These are phyloP conservation scores for Gephyroberyx darwinii DNA, from an alignment of 2,797 vertebrate genomes.

Conservation along the genomic window DNA sequence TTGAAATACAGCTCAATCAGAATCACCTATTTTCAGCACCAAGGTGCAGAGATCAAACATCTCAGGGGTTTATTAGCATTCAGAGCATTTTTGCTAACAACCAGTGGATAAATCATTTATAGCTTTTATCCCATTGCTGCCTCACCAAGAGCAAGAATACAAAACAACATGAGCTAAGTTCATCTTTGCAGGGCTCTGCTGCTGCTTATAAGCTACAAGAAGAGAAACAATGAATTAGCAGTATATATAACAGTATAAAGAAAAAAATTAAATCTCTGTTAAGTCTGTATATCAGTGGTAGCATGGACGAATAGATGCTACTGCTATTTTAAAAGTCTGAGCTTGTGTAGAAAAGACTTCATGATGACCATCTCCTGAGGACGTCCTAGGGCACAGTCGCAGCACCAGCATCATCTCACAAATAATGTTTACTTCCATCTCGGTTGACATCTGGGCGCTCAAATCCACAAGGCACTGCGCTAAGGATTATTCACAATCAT, in stretches of 20 bases:
- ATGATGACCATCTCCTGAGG: slow-evolving; percentile 32
- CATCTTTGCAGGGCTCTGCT: slow-evolving; percentile 42
- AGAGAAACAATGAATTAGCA: slow-evolving; percentile 51
- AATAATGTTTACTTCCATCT: slow-evolving; percentile 63
- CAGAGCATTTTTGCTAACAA: slow-evolving; percentile 72
- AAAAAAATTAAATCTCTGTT: background rate
- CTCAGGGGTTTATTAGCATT: slow-evolving; percentile 75
- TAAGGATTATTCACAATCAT: slow-evolving; percentile 58
- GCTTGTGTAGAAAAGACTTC: slow-evolving; percentile 17
- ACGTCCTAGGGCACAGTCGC: slow-evolving; percentile 35
- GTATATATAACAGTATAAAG: slow-evolving; percentile 13
- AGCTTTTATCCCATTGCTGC: slow-evolving; percentile 73
- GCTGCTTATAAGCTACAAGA: slow-evolving; percentile 46
- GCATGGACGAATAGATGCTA: background rate
- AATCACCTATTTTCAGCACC: slow-evolving; percentile 66
- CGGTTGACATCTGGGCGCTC: slow-evolving; percentile 59
- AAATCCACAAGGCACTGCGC: slow-evolving; percentile 42
- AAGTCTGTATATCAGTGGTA: background rate
- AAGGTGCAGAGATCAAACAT: slow-evolving; percentile 74
- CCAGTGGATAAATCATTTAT: slow-evolving; percentile 77
- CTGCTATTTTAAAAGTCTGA: background rate
- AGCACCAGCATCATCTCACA: slow-evolving; percentile 49
- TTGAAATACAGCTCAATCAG: slow-evolving; percentile 58
- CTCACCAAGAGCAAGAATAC: slow-evolving; percentile 58
- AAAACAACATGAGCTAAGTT: slow-evolving; percentile 59